phyloP scores from a whole-genome alignment of 2,797 vertebrate species.

The Carapus acus region DNA sequence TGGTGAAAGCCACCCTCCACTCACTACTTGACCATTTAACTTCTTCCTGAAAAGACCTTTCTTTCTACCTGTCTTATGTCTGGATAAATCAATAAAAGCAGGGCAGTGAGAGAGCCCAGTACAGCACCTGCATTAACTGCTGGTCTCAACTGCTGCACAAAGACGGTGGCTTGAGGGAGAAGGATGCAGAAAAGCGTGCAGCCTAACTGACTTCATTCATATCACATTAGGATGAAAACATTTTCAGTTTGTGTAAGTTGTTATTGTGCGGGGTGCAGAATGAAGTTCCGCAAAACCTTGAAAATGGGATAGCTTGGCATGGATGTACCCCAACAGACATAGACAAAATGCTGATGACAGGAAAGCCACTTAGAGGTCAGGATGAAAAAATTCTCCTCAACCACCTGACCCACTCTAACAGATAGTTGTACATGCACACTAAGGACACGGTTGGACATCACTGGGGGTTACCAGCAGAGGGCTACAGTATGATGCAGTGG shows the following conservation, averaged over 20 bases:
- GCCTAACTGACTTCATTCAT: constrained; percentile 40
- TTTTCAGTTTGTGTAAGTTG: constrained; percentile 24
- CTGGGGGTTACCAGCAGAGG: too few relatives aligned
- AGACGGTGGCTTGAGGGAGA: constrained; percentile 53
- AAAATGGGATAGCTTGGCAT: not conserved
- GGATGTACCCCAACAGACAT: not conserved
- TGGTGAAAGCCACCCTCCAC: constrained; percentile 80
- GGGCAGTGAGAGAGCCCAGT: constrained; percentile 71
- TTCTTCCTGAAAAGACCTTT: constrained; percentile 81
- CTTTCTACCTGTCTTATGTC: constrained; percentile 74
- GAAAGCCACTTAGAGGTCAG: too few relatives aligned
- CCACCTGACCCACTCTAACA: too few relatives aligned
- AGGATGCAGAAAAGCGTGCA: constrained; percentile 36
- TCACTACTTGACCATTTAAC: constrained; percentile 83
- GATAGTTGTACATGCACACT: too few relatives aligned
- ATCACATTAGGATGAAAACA: constrained; percentile 25
- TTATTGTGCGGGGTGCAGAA: constrained; percentile 17
- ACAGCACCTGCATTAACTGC: constrained; percentile 69
- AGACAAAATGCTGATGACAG: not conserved
- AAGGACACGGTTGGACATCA: too few relatives aligned
- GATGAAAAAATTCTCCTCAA: too few relatives aligned
- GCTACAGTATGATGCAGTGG: too few relatives aligned
- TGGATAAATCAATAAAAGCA: constrained; percentile 79
- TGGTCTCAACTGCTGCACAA: constrained; percentile 58
- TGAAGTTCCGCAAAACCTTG: constrained; percentile 20